Conservation (phyloP, 2,888 invertebrate species). For the Pterostichus niger region DNA sequence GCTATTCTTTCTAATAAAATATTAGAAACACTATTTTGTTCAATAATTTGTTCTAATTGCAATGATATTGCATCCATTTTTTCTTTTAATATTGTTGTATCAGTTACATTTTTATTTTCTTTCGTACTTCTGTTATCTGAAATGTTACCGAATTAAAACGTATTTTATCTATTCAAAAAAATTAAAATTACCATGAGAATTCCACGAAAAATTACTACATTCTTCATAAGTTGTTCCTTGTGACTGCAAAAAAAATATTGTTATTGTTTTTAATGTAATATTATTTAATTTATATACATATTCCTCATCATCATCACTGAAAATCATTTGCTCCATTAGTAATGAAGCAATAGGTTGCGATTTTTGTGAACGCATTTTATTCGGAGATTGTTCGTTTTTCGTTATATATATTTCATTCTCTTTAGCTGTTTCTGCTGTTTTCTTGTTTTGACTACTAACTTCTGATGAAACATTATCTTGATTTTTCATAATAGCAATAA, state of each 20-base stretch:
- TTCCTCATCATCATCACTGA: constrained; percentile 9
- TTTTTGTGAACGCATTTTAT: neutral
- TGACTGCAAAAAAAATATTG: neutral
- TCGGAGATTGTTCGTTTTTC: constrained; percentile 10
- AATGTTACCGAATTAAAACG: neutral
- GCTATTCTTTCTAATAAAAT: constrained; percentile 38
- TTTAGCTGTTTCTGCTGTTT: neutral
- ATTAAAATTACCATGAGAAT: constrained; percentile 37
- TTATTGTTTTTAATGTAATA: neutral
- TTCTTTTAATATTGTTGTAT: neutral
- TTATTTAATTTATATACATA: neutral
- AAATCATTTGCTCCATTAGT: constrained; percentile 7
- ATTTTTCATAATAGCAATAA: constrained; percentile 28
- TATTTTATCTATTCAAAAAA: neutral
- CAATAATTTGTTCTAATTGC: constrained; percentile 30
- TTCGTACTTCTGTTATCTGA: constrained; percentile 14
- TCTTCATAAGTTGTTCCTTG: constrained; percentile 4
- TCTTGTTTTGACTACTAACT: neutral
- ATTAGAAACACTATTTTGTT: constrained; percentile 37
- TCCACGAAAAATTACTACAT: constrained; percentile 12
- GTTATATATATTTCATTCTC: neutral
- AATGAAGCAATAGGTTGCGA: constrained; percentile 2
- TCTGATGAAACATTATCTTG: neutral
- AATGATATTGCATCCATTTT: neutral
- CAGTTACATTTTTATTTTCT: neutral